These are phyloP conservation scores for Diogma glabrata DNA, from an alignment of 2,888 invertebrate genomes.

Conservation along the genomic window DNA sequence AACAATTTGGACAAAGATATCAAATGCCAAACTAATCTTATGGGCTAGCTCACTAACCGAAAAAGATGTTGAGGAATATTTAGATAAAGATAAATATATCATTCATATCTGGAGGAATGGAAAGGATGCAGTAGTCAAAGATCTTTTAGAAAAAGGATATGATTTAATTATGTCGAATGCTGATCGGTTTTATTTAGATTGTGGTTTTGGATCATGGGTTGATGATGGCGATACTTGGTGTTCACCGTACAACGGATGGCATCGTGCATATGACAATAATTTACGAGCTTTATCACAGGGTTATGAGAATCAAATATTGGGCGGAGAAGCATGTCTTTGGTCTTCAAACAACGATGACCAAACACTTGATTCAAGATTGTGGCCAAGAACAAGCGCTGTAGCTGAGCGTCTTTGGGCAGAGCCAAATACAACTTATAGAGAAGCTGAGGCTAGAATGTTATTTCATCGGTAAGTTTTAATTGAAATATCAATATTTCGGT, in stretches of 20 bases:
- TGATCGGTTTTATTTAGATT: slow-evolving; percentile 67
- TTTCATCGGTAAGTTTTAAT: slow-evolving; percentile 44
- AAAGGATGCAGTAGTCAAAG: slow-evolving; percentile 23
- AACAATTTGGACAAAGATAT: slow-evolving; percentile 23
- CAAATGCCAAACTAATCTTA: slow-evolving; percentile 41
- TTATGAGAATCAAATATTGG: slow-evolving; percentile 42
- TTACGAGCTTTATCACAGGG: slow-evolving; percentile 42
- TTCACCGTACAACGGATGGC: slow-evolving; percentile 73
- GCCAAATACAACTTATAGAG: slow-evolving; percentile 45
- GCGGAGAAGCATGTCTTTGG: slow-evolving; percentile 68
- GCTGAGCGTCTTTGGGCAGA: slow-evolving; percentile 68
- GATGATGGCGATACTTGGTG: slow-evolving; percentile 71
- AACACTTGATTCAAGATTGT: slow-evolving; percentile 51
- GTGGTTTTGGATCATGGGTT: slow-evolving; percentile 67
- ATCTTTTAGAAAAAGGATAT: slow-evolving; percentile 54
- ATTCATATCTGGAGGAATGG: slow-evolving; percentile 65
- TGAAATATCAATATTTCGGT: too few species aligned
- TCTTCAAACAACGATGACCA: slow-evolving; percentile 58
- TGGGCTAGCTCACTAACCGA: slow-evolving; percentile 68
- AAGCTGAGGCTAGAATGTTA: slow-evolving; percentile 43
- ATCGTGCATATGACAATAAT: slow-evolving; percentile 62
- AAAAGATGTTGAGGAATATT: slow-evolving; percentile 43
- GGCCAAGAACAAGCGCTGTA: slow-evolving; percentile 67
- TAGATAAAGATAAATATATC: slow-evolving; percentile 57
- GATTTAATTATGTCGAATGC: slow-evolving; percentile 65